Evolutionary conservation across 2,888 invertebrate species (phyloP).

Genomic region (Philereme transversata): DNA sequence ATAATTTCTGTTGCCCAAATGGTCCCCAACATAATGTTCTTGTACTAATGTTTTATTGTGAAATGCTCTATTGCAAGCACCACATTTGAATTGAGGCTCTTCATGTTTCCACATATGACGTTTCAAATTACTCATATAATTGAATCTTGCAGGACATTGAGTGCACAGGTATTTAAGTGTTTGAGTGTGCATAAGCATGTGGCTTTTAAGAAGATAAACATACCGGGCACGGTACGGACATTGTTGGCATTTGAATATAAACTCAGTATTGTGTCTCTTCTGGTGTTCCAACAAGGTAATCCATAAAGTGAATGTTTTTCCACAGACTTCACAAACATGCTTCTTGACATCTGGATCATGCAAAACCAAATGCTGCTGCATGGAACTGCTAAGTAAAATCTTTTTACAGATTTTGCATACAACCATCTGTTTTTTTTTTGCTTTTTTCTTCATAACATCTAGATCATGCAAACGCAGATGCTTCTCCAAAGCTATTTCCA

Average conservation of each 20-base stretch:
- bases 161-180: slow-evolving; percentile 65
- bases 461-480: too few species aligned
- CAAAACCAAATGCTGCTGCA: slow-evolving; percentile 61
- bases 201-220: slow-evolving; percentile 56
- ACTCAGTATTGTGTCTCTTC: slow-evolving; percentile 56
- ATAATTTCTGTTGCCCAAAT: slow-evolving; percentile 64
- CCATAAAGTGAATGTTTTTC: slow-evolving; percentile 56
- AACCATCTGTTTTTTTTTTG: slow-evolving; percentile 45
- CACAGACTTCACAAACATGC: slow-evolving; percentile 65
- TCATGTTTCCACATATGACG: slow-evolving; percentile 62
- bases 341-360: slow-evolving; percentile 62
- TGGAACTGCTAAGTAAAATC: slow-evolving; percentile 57
- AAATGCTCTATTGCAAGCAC: slow-evolving; percentile 59
- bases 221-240: slow-evolving; percentile 61
- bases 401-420: slow-evolving; percentile 53
- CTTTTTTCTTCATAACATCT: neutral
- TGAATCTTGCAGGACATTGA: slow-evolving; percentile 61
- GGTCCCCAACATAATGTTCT: slow-evolving; percentile 61
- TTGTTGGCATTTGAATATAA: slow-evolving; percentile 59
- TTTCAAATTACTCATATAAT: slow-evolving; percentile 65
- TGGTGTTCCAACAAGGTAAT: slow-evolving; percentile 41
- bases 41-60: slow-evolving; percentile 55
- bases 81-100: slow-evolving; percentile 60
- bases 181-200: slow-evolving; percentile 60
- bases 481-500: too few species aligned